phyloP scores from a whole-genome alignment of 1,140 invertebrate species.

The Halictus rubicundus region DNA sequence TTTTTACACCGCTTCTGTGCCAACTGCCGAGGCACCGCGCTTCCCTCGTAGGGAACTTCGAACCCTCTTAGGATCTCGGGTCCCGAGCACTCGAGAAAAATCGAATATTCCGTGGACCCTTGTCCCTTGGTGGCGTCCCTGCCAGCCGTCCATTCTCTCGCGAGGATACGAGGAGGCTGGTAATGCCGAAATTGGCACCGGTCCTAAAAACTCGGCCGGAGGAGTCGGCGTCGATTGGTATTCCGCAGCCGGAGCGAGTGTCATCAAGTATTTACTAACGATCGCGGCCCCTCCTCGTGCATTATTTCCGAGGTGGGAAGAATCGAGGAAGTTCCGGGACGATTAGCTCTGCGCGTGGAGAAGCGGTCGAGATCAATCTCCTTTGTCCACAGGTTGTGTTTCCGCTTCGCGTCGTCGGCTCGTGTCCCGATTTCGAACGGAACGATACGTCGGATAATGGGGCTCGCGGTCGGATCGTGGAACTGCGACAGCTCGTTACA shows the following conservation, averaged over 20 bases:
- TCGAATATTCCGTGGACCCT: conserved; percentile 39
- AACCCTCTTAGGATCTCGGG: background rate
- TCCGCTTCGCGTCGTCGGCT: no score
- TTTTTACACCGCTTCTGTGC: no score
- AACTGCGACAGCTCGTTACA: background rate
- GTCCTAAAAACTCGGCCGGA: conserved; percentile 21
- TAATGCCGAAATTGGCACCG: conserved; percentile 55
- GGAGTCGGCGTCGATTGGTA: conserved; percentile 13
- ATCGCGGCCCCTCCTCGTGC: conserved; percentile 26
- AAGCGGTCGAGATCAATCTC: background rate
- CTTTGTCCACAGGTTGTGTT: background rate
- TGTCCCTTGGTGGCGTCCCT: conserved; percentile 20
- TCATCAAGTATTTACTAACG: conserved; percentile 67
- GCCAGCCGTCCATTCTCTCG: conserved; percentile 9
- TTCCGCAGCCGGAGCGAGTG: conserved; percentile 37
- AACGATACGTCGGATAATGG: background rate
- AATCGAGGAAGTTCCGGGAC: conserved; percentile 1
- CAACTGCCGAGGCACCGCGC: no score
- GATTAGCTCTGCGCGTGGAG: conserved; percentile 3
- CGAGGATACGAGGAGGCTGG: conserved; percentile 33
- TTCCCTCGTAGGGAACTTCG: no score
- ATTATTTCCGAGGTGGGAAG: conserved; percentile 52
- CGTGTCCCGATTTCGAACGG: no score
- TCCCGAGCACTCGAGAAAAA: conserved; percentile 28
- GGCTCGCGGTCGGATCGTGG: background rate